Base-by-base conservation (phyloP, 1,140 invertebrate species). In the Theocolax elegans region DNA sequence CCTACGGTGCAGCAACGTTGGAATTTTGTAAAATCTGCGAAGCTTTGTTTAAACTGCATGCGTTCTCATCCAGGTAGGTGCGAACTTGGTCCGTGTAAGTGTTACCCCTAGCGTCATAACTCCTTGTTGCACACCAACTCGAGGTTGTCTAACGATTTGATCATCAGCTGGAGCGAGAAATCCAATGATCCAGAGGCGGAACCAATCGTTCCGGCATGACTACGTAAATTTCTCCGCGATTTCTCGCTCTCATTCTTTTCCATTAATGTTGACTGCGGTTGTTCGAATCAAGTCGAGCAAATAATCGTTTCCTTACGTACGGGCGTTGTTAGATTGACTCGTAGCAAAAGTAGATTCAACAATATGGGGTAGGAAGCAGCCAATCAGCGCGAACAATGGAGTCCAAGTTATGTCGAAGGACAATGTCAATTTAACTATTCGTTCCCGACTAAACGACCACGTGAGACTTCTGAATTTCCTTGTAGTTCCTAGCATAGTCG, bases 211-310 rank as follows among this genome's bases (percentile, higher is more conserved):
- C n/a, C 31, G 10, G 4, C 31, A 35, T 35, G 31, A 35, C 31
- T 35, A 35, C 31, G 10, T 6, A 35, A 4, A 10, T 6, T 35
- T 35, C 10, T 35, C 4, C 10, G 31, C 31, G 10, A 35, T 35
- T 35, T 35, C 31, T 4, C 31, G 31, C 4, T 35, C 31, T 6
- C 4, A 35, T 10, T 4, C 4, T 35, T 19, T 42, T 65, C 53
- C 69, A 56, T 29, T 74, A 35, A 71, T 74, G 69, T 13, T 71
- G 49, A 74, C 64, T 46, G 69, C 65, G 31, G 13, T 42, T 23
- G 53, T 74, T 44, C 64, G 72, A 23, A 35, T 65, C 21, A 62
- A 56, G 48, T 25, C 49, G 44, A 25, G 46, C 35, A 27, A 58
- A n/a, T n/a, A n/a, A n/a, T n/a, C 3, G 56, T 62, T 31, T 19